These are phyloP conservation scores for Diadophis punctatus DNA, from an alignment of 2,113 vertebrate genomes.

Conservation along the genomic window DNA sequence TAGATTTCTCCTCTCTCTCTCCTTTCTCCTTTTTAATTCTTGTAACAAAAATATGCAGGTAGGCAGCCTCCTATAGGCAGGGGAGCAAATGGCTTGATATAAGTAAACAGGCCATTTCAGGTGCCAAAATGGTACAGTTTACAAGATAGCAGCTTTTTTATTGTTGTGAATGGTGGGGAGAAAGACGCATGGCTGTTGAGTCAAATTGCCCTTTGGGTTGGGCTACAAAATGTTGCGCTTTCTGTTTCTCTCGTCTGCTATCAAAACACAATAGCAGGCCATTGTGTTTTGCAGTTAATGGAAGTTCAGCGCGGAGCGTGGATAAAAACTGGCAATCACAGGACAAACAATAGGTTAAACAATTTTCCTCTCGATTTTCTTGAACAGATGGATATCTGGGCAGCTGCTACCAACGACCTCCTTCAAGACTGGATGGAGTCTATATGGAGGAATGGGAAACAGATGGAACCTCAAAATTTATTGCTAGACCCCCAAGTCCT, in stretches of 20 bases:
- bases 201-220: background rate
- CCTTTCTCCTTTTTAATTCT: background rate
- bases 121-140: background rate
- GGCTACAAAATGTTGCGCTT: constrained; percentile 17
- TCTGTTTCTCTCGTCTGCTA: background rate
- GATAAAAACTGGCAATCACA: background rate
- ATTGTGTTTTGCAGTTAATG: background rate
- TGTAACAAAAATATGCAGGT: background rate
- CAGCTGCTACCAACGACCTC: background rate
- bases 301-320: background rate
- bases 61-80: fast-evolving
- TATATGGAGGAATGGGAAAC: too few relatives aligned
- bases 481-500: background rate
- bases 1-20: constrained; percentile 12
- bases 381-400: background rate
- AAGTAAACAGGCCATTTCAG: background rate
- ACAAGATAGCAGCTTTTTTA: background rate
- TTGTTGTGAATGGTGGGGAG: background rate
- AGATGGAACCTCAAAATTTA: background rate
- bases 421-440: background rate
- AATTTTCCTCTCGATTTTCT: background rate
- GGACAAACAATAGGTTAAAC: background rate
- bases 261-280: background rate
- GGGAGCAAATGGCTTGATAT: background rate
- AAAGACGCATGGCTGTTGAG: fast-evolving